Conservation (phyloP, 2,113 vertebrate species). For the Dicerorhinus sumatrensis region DNA sequence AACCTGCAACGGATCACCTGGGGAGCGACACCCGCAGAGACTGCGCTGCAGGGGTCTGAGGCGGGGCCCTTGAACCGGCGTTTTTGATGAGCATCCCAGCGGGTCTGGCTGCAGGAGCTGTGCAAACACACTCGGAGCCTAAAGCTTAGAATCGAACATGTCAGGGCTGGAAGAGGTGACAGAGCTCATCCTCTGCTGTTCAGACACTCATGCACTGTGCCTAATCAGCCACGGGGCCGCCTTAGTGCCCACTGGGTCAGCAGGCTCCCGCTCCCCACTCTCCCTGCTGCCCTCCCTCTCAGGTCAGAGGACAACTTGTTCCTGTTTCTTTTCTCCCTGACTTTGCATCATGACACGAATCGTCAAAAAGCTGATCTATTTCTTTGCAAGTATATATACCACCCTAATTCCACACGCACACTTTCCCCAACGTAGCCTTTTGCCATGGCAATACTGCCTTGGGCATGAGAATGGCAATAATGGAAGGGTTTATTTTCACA, state of each 20-base stretch:
- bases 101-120: neutral
- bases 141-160: neutral
- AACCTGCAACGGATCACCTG: neutral
- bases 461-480: neutral
- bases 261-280: neutral
- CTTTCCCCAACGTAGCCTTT: neutral
- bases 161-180: neutral
- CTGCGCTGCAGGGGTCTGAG: accelerated
- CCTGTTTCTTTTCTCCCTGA: neutral
- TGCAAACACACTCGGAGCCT: neutral
- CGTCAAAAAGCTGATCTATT: neutral
- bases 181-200: neutral
- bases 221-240: accelerated
- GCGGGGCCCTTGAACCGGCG: neutral
- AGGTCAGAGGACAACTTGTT: neutral
- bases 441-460: neutral
- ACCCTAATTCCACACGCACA: accelerated
- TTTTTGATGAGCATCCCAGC: neutral
- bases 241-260: accelerated
- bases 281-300: neutral
- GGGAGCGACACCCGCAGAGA: too few species aligned
- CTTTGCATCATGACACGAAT: neutral
- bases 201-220: neutral
- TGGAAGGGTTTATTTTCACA: neutral
- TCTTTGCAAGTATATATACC: neutral